These are phyloP conservation scores for Parnassius smintheus DNA, from an alignment of 2,888 invertebrate genomes.

Conservation along the genomic window DNA sequence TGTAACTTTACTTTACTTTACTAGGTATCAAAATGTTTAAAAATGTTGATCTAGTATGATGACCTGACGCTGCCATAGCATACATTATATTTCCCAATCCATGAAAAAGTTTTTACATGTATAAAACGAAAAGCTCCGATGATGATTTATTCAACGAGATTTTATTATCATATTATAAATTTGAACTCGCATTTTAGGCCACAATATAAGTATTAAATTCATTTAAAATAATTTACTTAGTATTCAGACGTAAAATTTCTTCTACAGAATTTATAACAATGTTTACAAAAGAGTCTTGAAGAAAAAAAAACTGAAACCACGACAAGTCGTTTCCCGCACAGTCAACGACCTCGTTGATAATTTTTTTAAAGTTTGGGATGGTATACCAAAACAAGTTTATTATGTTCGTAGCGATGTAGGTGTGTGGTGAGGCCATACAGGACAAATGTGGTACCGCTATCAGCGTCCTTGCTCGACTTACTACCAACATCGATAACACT, in stretches of 20 bases:
- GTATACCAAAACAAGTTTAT: slow-evolving; percentile 41
- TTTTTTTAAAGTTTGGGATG: slow-evolving; percentile 38
- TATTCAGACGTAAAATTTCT: not conserved
- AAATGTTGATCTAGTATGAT: too few species aligned
- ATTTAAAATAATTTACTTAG: not conserved
- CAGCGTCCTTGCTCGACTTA: slow-evolving; percentile 71
- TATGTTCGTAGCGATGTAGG: slow-evolving; percentile 24
- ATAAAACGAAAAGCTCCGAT: too few species aligned
- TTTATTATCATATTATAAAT: too few species aligned
- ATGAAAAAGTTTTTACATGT: too few species aligned
- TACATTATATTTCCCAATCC: too few species aligned
- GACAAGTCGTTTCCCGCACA: slow-evolving; percentile 33
- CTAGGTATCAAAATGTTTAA: too few species aligned
- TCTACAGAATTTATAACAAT: slow-evolving; percentile 15
- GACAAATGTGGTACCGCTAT: slow-evolving; percentile 46
- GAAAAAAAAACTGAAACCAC: slow-evolving; percentile 36
- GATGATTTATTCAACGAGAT: too few species aligned
- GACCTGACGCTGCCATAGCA: too few species aligned
- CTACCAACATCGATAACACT: slow-evolving; percentile 56
- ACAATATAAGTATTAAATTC: too few species aligned
- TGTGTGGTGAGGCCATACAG: slow-evolving; percentile 33
- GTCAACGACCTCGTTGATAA: slow-evolving; percentile 45
- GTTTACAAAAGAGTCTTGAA: slow-evolving; percentile 24
- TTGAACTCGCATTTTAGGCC: too few species aligned
- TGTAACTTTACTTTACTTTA: too few species aligned